A percentile compares a stretch with the other conserved stretches of the same genome.
These are phyloP conservation scores for Epinephelus fuscoguttatus DNA, from an alignment of 2,113 vertebrate species.

Conservation along the genomic window DNA sequence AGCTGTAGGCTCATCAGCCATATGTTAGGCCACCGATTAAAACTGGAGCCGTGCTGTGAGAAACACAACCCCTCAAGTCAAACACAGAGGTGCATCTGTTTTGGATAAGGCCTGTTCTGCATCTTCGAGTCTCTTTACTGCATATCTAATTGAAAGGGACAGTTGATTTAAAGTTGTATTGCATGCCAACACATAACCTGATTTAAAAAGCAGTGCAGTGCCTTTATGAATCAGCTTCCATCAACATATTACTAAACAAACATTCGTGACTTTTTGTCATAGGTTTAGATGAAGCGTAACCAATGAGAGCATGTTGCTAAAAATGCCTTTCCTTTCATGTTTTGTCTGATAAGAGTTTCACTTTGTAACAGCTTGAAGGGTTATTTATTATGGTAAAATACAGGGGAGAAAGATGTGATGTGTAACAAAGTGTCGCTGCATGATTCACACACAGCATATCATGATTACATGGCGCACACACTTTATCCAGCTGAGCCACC, in stretches of 20 bases:
- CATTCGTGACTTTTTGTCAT: not conserved
- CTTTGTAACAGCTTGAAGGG: not conserved
- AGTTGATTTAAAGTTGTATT: slow-evolving; percentile 41
- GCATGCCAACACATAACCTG: slow-evolving; percentile 12
- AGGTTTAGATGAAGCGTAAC: not conserved
- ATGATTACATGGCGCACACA: slow-evolving; percentile 58
- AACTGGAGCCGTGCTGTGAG: slow-evolving; percentile 68
- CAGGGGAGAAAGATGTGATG: slow-evolving; percentile 1
- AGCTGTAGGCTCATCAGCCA: slow-evolving; percentile 69
- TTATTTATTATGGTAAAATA: slow-evolving; percentile 8
- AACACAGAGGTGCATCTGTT: slow-evolving; percentile 71
- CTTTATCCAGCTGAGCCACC: slow-evolving; percentile 65
- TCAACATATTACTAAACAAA: not conserved
- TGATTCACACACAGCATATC: slow-evolving; percentile 51
- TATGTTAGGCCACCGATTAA: slow-evolving; percentile 71
- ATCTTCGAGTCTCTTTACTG: slow-evolving; percentile 40
- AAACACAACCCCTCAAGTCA: slow-evolving; percentile 62
- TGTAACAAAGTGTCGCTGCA: slow-evolving; percentile 45
- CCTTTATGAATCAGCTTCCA: slow-evolving; percentile 10
- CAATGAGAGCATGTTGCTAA: not conserved
- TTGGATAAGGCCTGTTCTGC: slow-evolving; percentile 46
- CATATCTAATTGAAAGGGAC: slow-evolving; percentile 51
- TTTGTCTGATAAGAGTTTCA: slow-evolving; percentile 16
- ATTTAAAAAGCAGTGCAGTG: not conserved
- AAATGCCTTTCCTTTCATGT: slow-evolving; percentile 2